Base-by-base conservation (phyloP, 2,888 invertebrate genomes). In the Hybos culiciformis region DNA sequence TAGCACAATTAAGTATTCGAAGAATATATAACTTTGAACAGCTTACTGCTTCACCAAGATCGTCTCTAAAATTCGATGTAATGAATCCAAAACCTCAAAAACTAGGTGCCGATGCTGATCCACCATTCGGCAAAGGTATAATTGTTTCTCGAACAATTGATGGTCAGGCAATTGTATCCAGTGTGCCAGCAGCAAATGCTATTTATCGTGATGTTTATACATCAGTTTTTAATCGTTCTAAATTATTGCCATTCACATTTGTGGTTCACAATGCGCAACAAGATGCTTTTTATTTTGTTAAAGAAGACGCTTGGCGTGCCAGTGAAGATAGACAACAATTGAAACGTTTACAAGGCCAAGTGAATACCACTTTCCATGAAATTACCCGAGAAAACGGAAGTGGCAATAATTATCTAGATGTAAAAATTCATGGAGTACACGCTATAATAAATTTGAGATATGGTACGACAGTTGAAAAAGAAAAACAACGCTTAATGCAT, bases 381-480 rank as follows among this genome's bases (percentile, higher is more conserved):
- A 78, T 77, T 26, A 69, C 71, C 1, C 77, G 77, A 39, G 85
- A 85, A 56, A 74, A 75, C 46, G 71, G 73, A 8, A 81, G 80
- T 48, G 82, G 82, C 3, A 74, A 77, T 50, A 80, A 81, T 53
- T 83, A 82, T 54, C 74, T 83, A 47, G 87, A 88, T 63, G 86
- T 94, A 8, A 86, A 90, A 64, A 88, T 96, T 52, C 91, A 91
- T 60, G 87, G 91, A 1, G 74, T 79, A 33, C 87, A 88, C 61
- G 88, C 90, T 49, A 83, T 92, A 37, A 81, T 96, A 50, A 93
- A 93, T 62, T 70, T 96, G 49, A 77, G 93, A n/a, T 94, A 94
- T 60, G 96, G 96, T 34, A 91, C 93, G 14, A 88, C 83, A 4
- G 78, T 86, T 9, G 87, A 87, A 52, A 81, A 90, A 54, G 94